Conservation (phyloP, 1,140 invertebrate species). For the Trichogramma pretiosum region DNA sequence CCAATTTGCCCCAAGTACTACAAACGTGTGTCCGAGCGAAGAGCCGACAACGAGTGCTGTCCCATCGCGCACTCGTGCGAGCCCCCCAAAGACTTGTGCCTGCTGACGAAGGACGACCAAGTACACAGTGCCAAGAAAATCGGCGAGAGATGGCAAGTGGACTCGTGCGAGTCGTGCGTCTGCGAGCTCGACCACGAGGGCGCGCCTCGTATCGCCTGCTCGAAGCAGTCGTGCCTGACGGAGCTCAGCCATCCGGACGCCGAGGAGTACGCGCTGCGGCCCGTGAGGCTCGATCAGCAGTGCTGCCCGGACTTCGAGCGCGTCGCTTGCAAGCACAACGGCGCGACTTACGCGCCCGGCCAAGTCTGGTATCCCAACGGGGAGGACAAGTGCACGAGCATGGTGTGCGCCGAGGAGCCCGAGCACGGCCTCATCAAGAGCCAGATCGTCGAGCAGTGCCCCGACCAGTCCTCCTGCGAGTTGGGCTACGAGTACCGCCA, state of each 20-base stretch:
- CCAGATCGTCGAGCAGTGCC: constrained; percentile 31
- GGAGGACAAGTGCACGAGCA: constrained; percentile 46
- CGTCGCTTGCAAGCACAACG: constrained; percentile 52
- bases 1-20: constrained; percentile 54
- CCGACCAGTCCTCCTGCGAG: constrained; percentile 28
- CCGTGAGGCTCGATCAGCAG: constrained; percentile 43
- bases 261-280: constrained; percentile 48
- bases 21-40: constrained; percentile 32
- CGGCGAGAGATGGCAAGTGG: constrained; percentile 58
- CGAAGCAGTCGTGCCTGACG: constrained; percentile 39
- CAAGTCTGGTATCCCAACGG: constrained; percentile 48
- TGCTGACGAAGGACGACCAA: constrained; percentile 49
- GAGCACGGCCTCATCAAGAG: constrained; percentile 40
- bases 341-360: constrained; percentile 46
- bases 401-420: constrained; percentile 43
- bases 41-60: background rate
- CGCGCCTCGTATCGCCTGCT: constrained; percentile 33
- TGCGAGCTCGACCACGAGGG: constrained; percentile 41
- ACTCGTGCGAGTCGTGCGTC: constrained; percentile 55
- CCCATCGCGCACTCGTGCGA: constrained; percentile 31
- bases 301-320: constrained; percentile 55
- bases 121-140: constrained; percentile 45
- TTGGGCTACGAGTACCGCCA: constrained; percentile 40
- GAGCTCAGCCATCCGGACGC: constrained; percentile 33
- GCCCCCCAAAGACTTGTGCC: constrained; percentile 59